These are phyloP conservation scores for Python bivittatus DNA, from an alignment of 2,113 vertebrate genomes.

Conservation along the genomic window DNA sequence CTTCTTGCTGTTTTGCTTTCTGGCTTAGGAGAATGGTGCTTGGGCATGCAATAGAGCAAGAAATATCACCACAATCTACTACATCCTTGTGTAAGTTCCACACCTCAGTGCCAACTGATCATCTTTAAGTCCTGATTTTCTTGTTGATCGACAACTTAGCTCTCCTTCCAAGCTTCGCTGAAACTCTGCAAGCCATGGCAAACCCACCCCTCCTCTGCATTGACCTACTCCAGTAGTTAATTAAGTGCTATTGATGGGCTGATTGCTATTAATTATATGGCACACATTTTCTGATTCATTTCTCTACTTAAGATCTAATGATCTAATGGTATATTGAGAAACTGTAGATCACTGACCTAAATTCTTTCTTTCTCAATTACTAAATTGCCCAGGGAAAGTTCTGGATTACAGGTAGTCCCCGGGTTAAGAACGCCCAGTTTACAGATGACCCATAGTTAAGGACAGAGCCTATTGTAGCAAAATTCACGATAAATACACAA, in stretches of 20 bases:
- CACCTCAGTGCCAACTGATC: not conserved
- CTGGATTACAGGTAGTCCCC: too few relatives aligned
- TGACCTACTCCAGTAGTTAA: not conserved
- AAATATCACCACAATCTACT: not conserved
- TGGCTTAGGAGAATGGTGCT: not conserved
- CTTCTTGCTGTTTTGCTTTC: not conserved
- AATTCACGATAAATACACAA: too few relatives aligned
- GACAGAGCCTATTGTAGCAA: too few relatives aligned
- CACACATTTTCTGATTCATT: not conserved
- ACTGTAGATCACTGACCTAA: not conserved
- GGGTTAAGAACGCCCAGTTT: too few relatives aligned
- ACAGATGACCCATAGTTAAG: too few relatives aligned
- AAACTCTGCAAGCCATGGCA: not conserved
- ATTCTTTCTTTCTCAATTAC: not conserved
- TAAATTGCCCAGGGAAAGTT: not conserved
- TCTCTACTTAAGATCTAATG: not conserved
- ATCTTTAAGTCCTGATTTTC: constrained; percentile 5
- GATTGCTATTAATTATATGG: not conserved
- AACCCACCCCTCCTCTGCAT: not conserved
- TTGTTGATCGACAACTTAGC: not conserved
- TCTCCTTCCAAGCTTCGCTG: not conserved
- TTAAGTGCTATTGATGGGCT: not conserved
- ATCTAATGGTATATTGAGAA: not conserved
- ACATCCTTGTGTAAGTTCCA: not conserved
- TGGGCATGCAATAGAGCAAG: not conserved